These are phyloP conservation scores for Meta bourneti DNA, from an alignment of 2,888 invertebrate species.

Conservation along the genomic window DNA sequence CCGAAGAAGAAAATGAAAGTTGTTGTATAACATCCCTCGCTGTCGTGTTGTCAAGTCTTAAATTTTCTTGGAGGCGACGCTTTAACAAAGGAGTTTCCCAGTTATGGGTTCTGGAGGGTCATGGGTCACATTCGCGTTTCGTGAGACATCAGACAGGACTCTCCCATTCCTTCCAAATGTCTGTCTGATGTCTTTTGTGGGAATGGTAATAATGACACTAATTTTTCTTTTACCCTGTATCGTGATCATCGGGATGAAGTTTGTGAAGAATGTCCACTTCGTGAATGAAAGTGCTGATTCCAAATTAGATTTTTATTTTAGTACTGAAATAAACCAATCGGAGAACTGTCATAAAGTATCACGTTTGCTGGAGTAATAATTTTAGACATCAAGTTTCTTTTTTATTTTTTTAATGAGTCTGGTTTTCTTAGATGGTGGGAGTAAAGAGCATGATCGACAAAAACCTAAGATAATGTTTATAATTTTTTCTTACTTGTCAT, in stretches of 20 bases:
- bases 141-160: background rate
- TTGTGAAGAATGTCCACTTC: background rate
- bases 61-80: background rate
- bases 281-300: background rate
- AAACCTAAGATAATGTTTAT: no score
- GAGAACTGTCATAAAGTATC: no score
- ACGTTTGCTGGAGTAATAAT: no score
- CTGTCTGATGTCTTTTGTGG: background rate
- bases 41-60: conserved; percentile 46
- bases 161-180: background rate
- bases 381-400: no score
- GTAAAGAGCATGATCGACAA: no score
- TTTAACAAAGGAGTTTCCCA: conserved; percentile 18
- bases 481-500: no score
- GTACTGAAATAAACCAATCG: no score
- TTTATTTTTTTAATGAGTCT: no score
- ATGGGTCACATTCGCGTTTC: background rate
- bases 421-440: no score
- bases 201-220: background rate
- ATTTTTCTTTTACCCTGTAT: background rate
- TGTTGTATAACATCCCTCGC: conserved; percentile 8
- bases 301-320: no score
- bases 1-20: background rate
- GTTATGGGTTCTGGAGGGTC: background rate
- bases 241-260: background rate